Base-by-base conservation (phyloP, 2,797 vertebrate genomes). In the Babyrousa celebensis region DNA sequence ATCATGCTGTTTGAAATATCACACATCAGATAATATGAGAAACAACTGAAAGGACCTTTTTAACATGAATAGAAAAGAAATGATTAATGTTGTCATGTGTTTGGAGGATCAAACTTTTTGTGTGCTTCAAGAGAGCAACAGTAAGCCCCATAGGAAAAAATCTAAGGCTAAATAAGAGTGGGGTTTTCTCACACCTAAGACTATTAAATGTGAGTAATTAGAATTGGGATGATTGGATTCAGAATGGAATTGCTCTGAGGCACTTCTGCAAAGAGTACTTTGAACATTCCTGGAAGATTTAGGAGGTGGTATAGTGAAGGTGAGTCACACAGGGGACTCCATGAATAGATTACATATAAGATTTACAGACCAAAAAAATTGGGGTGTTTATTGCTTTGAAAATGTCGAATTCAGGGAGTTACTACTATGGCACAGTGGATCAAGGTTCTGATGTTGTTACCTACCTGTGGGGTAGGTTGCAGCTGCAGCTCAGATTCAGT, bases 181-280 rank as follows among this genome's bases (percentile, higher is more conserved):
- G 20, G 8, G 36, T 89, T 89, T 91, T 72, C 56, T 93, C 56
- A 75, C 70, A 85, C 2, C 58, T 86, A 63, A 29, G 9, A 16
- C 85, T 89, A 25, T 48, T 86, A 83, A 54, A 15, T 80, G 0
- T 80, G 78, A 92, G 88, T 67, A 77, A 87, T 58, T 70, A 86
- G 56, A 93, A 74, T 40, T 36, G 18, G 58, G 78, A 85, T 90
- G 85, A 88, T 79, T 85, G 29, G 40, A 36, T 86, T 78, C 85
- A 48, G n/a, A 36, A 48, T 77, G 32, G 23, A 93, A 89, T 78
- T 67, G 6, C 14, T 67, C 71, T 62, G 62, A 68, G 52, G 14
- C 9, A 82, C 8, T 27, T 43, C 16, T 62, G 14, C 43, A 40
- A 72, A 89, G 75, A 52, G 10, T 78, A 23, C 12, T 85, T 32